Evolutionary conservation across 2,888 invertebrate genomes (phyloP).

Genomic region (Caenorhabditis angaria): DNA sequence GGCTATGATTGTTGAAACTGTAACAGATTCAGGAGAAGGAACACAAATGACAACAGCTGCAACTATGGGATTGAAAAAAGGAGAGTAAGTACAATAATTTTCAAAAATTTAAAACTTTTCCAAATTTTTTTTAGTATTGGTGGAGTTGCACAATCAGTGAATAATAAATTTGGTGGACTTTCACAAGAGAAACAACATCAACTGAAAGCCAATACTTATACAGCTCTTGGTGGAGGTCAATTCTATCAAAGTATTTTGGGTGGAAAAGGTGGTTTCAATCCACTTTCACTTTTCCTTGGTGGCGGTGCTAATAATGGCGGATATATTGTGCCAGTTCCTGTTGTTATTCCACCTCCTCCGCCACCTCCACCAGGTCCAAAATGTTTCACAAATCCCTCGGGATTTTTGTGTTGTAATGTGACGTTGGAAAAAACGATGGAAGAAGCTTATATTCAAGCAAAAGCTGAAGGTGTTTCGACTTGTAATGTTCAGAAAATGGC

Average conservation of each 20-base stretch:
- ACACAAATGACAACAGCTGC: conserved; percentile 21
- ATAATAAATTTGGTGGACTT: conserved; percentile 15
- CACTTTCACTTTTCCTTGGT: conserved; percentile 51
- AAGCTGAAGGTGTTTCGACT: conserved; percentile 47
- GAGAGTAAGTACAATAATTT: conserved; percentile 10
- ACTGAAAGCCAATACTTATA: conserved; percentile 35
- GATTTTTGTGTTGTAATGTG: conserved; percentile 60
- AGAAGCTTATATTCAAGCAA: conserved; percentile 48
- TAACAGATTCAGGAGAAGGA: neutral
- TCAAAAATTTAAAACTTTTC: neutral
- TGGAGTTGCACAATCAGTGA: conserved; percentile 24
- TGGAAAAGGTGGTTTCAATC: conserved; percentile 49
- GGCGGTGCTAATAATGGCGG: conserved; percentile 32
- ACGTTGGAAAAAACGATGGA: conserved; percentile 57
- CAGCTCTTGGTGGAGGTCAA: conserved; percentile 50
- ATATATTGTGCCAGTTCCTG: conserved; percentile 59
- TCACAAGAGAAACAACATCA: conserved; percentile 18
- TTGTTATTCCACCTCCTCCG: conserved; percentile 62
- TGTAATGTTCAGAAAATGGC: conserved; percentile 65
- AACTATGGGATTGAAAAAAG: conserved; percentile 28
- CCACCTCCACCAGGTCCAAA: conserved; percentile 62
- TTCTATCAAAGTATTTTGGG: conserved; percentile 54
- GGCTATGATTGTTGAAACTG: conserved; percentile 9
- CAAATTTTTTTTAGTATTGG: conserved; percentile 16
- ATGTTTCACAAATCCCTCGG: conserved; percentile 59